Conservation (phyloP, 2,113 vertebrate genomes). For the Hydrochoerus hydrochaeris region DNA sequence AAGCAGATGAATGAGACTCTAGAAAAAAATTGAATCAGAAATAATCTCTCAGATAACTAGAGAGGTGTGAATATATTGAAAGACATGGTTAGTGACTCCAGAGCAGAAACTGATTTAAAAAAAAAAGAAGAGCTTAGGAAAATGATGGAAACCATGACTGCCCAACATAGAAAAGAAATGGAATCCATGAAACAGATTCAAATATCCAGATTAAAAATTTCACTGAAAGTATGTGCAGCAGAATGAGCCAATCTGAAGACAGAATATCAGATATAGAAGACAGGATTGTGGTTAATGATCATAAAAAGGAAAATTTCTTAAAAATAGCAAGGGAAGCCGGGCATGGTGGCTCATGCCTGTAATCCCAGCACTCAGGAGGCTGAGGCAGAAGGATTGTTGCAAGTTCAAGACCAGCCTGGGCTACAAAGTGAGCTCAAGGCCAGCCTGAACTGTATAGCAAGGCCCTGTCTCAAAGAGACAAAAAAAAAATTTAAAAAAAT, state of each 20-base stretch:
- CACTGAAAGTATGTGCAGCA: background rate
- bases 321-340: background rate
- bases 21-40: background rate
- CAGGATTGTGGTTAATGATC: background rate
- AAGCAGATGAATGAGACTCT: background rate
- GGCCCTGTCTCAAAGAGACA: too few relatives aligned
- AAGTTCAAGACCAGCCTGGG: too few relatives aligned
- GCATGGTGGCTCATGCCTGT: too few relatives aligned
- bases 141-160: background rate
- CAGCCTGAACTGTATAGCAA: too few relatives aligned
- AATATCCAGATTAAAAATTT: background rate
- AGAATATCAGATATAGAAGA: background rate
- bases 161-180: background rate
- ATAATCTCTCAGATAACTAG: background rate
- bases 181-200: background rate
- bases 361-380: too few relatives aligned
- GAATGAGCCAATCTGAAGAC: background rate
- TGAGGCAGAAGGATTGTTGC: too few relatives aligned
- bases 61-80: background rate
- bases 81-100: background rate
- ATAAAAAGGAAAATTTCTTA: background rate
- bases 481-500: too few relatives aligned
- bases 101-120: background rate
- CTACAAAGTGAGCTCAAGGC: too few relatives aligned
- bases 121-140: background rate